Conservation (phyloP, 2,113 vertebrate genomes). For the Casuarius casuarius region DNA sequence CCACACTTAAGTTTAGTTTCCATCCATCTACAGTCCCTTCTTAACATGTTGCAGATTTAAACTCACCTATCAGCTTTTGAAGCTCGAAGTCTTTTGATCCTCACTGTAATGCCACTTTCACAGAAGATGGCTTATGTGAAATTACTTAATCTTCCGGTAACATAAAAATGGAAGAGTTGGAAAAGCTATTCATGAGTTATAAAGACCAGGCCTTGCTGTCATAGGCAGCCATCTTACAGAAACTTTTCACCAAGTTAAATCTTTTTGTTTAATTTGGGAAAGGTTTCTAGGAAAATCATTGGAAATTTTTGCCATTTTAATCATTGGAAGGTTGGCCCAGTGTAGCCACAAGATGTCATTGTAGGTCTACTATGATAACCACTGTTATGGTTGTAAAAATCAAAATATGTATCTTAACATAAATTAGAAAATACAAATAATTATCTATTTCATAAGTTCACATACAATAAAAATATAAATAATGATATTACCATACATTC, state of each 20-base stretch:
- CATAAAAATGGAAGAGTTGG: background rate
- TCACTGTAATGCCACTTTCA: background rate
- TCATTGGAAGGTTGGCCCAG: background rate
- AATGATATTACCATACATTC: background rate
- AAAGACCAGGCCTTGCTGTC: accelerated
- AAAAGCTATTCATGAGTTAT: background rate
- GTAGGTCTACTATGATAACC: background rate
- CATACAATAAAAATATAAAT: background rate
- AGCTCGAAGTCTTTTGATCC: background rate
- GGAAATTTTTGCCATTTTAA: background rate
- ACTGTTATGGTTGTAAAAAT: background rate
- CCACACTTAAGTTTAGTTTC: background rate
- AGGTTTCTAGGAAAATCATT: background rate
- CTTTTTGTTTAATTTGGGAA: background rate
- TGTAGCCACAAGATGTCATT: conserved; percentile 69
- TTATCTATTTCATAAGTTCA: background rate
- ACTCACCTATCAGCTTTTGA: background rate
- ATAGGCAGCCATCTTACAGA: background rate
- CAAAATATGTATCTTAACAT: background rate
- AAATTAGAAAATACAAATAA: background rate
- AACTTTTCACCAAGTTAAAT: background rate
- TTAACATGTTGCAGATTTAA: background rate
- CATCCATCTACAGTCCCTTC: background rate
- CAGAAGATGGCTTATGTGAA: background rate
- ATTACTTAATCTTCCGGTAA: background rate